Percentiles rank a stretch among this genome's conserved stretches.
phyloP scores from a whole-genome alignment of 53 echinoderm and acorn worm species.

The Actinopyga echinites region DNA sequence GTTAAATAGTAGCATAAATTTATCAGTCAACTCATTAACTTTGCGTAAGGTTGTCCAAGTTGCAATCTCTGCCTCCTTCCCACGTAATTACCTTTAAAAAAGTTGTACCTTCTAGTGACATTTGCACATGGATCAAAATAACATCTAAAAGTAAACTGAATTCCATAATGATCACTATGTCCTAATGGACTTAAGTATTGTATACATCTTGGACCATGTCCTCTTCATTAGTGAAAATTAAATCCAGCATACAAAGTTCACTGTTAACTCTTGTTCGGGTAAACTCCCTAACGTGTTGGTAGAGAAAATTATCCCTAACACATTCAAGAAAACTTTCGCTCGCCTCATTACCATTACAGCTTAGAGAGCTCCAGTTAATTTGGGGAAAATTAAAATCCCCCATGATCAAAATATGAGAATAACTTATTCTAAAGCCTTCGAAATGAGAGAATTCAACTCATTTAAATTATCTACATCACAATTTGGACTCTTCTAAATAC shows the following conservation, averaged over 20 bases:
- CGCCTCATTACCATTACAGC: no score
- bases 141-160: conserved; percentile 21
- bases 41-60: conserved; percentile 5
- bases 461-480: no score
- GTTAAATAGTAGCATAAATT: conserved; percentile 15
- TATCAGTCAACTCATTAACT: neutral
- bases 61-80: neutral
- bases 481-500: no score
- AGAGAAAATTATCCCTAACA: no score
- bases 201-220: conserved; percentile 2
- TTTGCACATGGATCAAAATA: conserved; percentile 4
- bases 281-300: no score
- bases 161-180: neutral
- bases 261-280: no score
- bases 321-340: no score
- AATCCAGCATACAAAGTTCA: neutral
- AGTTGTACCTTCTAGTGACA: conserved; percentile 1
- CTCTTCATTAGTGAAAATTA: conserved; percentile 5
- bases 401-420: no score
- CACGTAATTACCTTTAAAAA: conserved; percentile 6
- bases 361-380: no score
- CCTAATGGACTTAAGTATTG: neutral
- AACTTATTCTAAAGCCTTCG: no score
- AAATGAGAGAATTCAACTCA: no score
- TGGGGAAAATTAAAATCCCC: no score